Percentiles rank a stretch among this genome's conserved stretches.
phyloP scores from a whole-genome alignment of 2,888 invertebrate species.

The Notodonta dromedarius region DNA sequence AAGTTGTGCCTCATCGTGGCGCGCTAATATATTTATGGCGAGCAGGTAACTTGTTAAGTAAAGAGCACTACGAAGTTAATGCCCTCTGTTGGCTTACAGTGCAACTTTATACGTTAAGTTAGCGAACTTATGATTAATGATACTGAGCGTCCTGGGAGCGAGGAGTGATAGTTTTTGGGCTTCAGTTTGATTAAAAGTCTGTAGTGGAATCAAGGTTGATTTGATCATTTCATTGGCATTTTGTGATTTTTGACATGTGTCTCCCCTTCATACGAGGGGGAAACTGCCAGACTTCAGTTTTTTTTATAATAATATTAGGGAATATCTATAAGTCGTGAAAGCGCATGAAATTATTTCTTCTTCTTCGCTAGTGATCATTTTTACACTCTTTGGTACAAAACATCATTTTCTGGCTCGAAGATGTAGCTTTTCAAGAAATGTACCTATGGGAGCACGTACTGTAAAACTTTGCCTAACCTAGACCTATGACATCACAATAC shows the following conservation, averaged over 20 bases:
- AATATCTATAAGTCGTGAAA: too few relatives aligned
- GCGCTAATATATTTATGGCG: constrained; percentile 63
- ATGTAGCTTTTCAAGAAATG: neutral
- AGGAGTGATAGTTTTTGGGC: constrained; percentile 36
- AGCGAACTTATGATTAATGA: constrained; percentile 62
- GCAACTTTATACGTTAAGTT: constrained; percentile 57
- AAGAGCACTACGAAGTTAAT: constrained; percentile 64
- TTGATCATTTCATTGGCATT: neutral
- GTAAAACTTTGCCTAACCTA: too few relatives aligned
- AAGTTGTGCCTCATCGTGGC: constrained; percentile 44
- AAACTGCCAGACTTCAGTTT: too few relatives aligned
- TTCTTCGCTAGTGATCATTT: too few relatives aligned
- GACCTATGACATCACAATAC: too few relatives aligned
- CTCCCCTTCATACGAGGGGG: too few relatives aligned
- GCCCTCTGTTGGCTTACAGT: constrained; percentile 56
- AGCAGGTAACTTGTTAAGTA: constrained; percentile 57
- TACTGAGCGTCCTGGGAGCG: constrained; percentile 42
- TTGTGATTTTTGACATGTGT: too few relatives aligned
- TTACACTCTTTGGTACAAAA: too few relatives aligned
- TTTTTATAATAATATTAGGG: too few relatives aligned
- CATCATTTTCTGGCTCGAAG: too few relatives aligned
- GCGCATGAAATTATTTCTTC: too few relatives aligned
- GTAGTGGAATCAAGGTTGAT: neutral
- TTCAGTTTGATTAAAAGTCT: constrained; percentile 23
- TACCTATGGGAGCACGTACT: too few relatives aligned